Base-by-base conservation (phyloP, 2,888 invertebrate genomes). In the Brenthis ino region DNA sequence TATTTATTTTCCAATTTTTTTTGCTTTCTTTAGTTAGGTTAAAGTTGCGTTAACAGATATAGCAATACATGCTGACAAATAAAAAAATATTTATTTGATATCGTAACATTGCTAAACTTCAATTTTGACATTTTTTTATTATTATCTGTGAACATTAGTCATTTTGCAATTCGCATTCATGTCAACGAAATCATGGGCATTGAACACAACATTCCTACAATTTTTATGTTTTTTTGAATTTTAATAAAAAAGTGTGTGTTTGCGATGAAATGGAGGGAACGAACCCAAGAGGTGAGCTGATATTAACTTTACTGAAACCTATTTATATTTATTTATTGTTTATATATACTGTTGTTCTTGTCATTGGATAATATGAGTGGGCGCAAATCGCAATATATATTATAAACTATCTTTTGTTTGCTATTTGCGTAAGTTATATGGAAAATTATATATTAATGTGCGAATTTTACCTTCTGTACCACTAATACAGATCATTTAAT, bases 181-280 rank as follows among this genome's bases (percentile, higher is more conserved):
- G 76, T 75, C 74, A 75, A 74, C 72, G 74, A 72, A 78, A 76
- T 76, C 73, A 75, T 72, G 75, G 70, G 76, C 51, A 74, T 63
- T 51, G 61, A 75, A 73, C 75, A 74, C 67, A 72, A 78, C 78
- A 77, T 79, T 78, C 66, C 65, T 61, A 72, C 72, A 74, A 69
- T 72, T 78, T 77, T 77, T 66, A 16, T 57, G 56, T 71, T 64
- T 47, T 67, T 69, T 70, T 67, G 33, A 73, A 70, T 20, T 64
- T 67, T 74, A 71, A 69, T 74, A 76, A 74, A 77, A 74, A 73
- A 65, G 67, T 56, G 68, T 56, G 16, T 66, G 11, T 75, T 81
- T 83, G 87, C 83, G 82, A 90, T 88, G 87, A 89, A 86, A 92
- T 92, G 92, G 91, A 91, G 83, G 84, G 77, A 80, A 76, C 82